phyloP scores from a whole-genome alignment of 2,888 invertebrate species.

The Eurois occulta region DNA sequence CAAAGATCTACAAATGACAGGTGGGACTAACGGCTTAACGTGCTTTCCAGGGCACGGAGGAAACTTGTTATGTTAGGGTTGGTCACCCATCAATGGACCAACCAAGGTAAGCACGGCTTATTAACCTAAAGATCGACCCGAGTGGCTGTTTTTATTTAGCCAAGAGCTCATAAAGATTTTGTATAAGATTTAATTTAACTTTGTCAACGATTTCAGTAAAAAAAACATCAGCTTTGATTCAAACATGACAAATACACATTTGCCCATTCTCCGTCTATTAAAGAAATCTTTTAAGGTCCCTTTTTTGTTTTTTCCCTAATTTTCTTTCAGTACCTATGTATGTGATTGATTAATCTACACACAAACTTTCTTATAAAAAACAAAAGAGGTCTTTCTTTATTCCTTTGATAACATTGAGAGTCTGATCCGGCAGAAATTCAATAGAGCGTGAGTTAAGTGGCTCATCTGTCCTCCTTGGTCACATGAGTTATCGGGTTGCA shows the following conservation, averaged over 20 bases:
- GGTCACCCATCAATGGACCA: too few relatives aligned
- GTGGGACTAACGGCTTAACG: too few relatives aligned
- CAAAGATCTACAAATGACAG: too few relatives aligned
- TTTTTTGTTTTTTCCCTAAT: slow-evolving; percentile 52
- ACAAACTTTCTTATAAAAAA: slow-evolving; percentile 61
- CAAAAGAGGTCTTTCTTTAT: slow-evolving; percentile 71
- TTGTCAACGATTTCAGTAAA: not conserved
- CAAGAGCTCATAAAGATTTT: not conserved
- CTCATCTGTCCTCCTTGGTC: slow-evolving; percentile 84
- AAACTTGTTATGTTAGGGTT: too few relatives aligned
- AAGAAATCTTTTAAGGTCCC: slow-evolving; percentile 32
- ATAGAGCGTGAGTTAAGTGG: slow-evolving; percentile 85
- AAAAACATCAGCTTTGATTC: slow-evolving; percentile 32
- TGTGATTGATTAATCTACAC: slow-evolving; percentile 69
- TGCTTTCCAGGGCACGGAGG: too few relatives aligned
- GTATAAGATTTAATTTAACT: not conserved
- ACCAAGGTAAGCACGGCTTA: too few relatives aligned
- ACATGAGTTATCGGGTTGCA: slow-evolving; percentile 85
- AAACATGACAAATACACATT: slow-evolving; percentile 32
- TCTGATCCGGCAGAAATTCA: slow-evolving; percentile 78
- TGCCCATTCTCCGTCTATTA: slow-evolving; percentile 3
- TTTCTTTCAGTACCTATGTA: slow-evolving; percentile 61
- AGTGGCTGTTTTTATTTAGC: too few relatives aligned
- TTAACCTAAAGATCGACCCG: too few relatives aligned
- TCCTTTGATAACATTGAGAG: slow-evolving; percentile 72